A percentile compares a stretch with the other conserved stretches of the same genome.
Evolutionary conservation across 2,888 invertebrate genomes (phyloP).

Genomic region (Heteromyza rotundicornis): DNA sequence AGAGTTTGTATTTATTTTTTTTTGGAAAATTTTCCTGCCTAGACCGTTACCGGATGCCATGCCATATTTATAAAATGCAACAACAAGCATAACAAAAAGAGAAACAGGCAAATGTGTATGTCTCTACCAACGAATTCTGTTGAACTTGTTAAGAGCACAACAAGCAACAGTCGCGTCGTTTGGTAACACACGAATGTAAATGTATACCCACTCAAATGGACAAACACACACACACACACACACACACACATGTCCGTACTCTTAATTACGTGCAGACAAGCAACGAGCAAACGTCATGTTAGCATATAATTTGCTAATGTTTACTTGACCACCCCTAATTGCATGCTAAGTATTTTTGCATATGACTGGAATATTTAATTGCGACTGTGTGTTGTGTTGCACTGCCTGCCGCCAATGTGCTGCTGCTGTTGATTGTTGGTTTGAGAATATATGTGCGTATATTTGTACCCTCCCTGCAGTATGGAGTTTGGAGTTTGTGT

Average conservation of each 20-base stretch:
- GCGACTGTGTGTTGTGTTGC: conserved; percentile 19
- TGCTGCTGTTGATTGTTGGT: too few species aligned
- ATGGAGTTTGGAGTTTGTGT: conserved; percentile 11
- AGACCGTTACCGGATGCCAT: conserved; percentile 1
- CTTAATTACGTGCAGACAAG: conserved; percentile 7
- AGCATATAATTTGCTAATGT: conserved; percentile 53
- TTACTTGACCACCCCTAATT: conserved; percentile 53
- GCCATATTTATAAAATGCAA: not conserved
- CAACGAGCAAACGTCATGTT: conserved; percentile 38
- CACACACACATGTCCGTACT: not conserved
- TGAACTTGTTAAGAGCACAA: conserved; percentile 35
- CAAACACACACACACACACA: conserved; percentile 7
- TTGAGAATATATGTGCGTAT: not conserved
- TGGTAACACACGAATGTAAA: not conserved
- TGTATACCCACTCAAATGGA: conserved; percentile 1
- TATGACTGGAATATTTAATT: conserved; percentile 40
- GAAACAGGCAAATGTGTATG: conserved; percentile 1
- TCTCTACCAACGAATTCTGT: conserved; percentile 14
- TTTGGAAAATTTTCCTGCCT: not conserved
- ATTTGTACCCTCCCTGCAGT: not conserved
- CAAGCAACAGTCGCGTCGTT: conserved; percentile 33
- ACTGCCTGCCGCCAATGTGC: too few species aligned
- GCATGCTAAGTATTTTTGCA: conserved; percentile 48
- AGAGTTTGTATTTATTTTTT: not conserved
- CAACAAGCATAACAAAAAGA: not conserved